phyloP scores from a whole-genome alignment of 2,113 vertebrate species.

The Dicrurus megarhynchus region DNA sequence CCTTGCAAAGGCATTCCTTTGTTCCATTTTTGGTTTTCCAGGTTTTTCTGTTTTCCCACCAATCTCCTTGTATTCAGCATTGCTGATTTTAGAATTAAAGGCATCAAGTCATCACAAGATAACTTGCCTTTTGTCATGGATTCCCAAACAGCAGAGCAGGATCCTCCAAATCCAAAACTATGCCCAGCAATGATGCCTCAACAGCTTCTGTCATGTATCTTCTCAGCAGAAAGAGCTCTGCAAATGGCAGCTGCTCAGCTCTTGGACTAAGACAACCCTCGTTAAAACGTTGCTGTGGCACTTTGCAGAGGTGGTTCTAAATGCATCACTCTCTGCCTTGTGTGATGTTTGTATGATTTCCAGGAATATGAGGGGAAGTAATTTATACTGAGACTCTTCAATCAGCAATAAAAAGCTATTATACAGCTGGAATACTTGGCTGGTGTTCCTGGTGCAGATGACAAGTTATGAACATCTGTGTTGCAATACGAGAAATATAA shows the following conservation, averaged over 20 bases:
- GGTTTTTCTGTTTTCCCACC: not conserved
- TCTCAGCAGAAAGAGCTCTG: not conserved
- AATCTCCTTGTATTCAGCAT: not conserved
- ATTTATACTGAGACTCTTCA: not conserved
- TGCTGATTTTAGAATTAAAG: not conserved
- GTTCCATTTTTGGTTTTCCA: not conserved
- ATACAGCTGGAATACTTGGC: conserved; percentile 13
- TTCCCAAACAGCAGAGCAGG: not conserved
- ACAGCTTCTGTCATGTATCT: not conserved
- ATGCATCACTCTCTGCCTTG: not conserved
- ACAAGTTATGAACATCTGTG: not conserved
- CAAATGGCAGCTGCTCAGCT: not conserved
- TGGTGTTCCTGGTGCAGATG: not conserved
- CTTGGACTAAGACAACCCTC: not conserved
- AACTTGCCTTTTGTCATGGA: not conserved
- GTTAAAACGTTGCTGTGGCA: not conserved
- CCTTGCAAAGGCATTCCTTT: not conserved
- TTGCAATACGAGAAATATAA: not conserved
- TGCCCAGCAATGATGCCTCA: not conserved
- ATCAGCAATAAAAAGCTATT: not conserved
- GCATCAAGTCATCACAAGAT: not conserved
- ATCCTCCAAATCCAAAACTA: not conserved
- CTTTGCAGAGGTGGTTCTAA: conserved; percentile 38
- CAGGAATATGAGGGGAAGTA: not conserved
- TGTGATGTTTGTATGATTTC: not conserved